phyloP scores from a whole-genome alignment of 2,797 vertebrate genomes.

The Anomalospiza imberbis region DNA sequence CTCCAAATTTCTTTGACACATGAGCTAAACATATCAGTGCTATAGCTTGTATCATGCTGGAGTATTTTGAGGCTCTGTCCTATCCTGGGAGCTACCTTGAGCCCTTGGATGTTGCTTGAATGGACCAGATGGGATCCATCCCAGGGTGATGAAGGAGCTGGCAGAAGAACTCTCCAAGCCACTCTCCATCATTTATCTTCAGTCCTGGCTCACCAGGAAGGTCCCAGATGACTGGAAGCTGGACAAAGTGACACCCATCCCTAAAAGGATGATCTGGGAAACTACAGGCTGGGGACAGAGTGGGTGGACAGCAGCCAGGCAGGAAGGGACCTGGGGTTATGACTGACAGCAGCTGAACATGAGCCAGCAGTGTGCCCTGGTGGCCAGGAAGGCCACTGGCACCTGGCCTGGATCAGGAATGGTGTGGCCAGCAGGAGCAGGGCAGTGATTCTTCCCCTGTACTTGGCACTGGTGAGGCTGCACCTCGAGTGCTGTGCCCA shows the following conservation, averaged over 20 bases:
- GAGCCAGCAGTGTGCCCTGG: not conserved
- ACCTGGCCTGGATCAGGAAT: not conserved
- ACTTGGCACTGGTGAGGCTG: rapidly evolving
- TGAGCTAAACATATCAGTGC: not conserved
- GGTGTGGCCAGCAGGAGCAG: not conserved
- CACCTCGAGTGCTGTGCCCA: not conserved
- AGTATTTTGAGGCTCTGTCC: not conserved
- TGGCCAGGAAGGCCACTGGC: not conserved
- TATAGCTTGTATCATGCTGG: not conserved
- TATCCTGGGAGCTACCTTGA: not conserved
- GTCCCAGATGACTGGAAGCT: not conserved
- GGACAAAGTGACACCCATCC: not conserved
- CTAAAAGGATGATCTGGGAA: not conserved
- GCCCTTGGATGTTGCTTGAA: not conserved
- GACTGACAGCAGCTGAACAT: not conserved
- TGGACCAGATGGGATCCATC: not conserved
- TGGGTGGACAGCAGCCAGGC: not conserved
- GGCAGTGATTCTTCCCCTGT: not conserved
- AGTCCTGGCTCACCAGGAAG: not conserved
- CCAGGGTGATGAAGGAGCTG: not conserved
- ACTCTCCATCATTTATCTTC: not conserved
- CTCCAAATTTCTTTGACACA: not conserved
- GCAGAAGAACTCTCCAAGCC: not conserved
- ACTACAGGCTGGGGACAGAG: not conserved
- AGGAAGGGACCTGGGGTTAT: not conserved